Base-by-base conservation (phyloP, 1,140 invertebrate species). In the Drosophila santomea region DNA sequence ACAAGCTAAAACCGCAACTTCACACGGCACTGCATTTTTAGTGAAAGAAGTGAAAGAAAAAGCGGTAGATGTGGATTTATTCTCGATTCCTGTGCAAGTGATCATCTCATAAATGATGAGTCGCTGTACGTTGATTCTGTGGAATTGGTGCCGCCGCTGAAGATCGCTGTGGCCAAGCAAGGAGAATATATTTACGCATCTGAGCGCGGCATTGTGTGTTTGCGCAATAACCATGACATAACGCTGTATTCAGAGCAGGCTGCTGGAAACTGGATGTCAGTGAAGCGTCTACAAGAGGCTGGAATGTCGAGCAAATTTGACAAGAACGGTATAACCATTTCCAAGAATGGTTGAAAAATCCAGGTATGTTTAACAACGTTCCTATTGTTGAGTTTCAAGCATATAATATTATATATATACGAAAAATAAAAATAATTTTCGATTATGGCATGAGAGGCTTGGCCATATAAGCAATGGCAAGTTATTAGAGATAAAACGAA, bases 91-190 rank as follows among this genome's bases (percentile, higher is more conserved):
- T 47, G 62, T 32, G 71, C 56, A 11, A 63, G 28, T 32, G 56
- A 78, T 32, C 60, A 75, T 35, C n/a, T 78, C 5, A 69, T 63
- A 62, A 75, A 75, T 44, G 62, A 75, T 56, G 56, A 64, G n/a
- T 52, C 58, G 4, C n/a, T 59, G 8, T 59, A 57, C 50, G 28
- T 25, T 39, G 68, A 73, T 17, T 17, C 25, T 47, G 23, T 73
- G 17, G 41, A 57, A 4, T 35, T 73, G 45, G 23, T 36, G 20
- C 20, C 20, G 20, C 20, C 20, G 20, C 20, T 20, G 20, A 20
- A 20, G n/a, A n/a, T n/a, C n/a, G n/a, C n/a, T n/a, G n/a, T n/a
- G n/a, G 20, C 20, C 20, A 20, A 20, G 20, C 20, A 20, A 20
- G 20, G 20, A 1, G 20, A 20, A 20, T 20, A 20, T n/a, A 63